phyloP scores from a whole-genome alignment of 1,140 invertebrate species.

The Mactra quadrangularis region DNA sequence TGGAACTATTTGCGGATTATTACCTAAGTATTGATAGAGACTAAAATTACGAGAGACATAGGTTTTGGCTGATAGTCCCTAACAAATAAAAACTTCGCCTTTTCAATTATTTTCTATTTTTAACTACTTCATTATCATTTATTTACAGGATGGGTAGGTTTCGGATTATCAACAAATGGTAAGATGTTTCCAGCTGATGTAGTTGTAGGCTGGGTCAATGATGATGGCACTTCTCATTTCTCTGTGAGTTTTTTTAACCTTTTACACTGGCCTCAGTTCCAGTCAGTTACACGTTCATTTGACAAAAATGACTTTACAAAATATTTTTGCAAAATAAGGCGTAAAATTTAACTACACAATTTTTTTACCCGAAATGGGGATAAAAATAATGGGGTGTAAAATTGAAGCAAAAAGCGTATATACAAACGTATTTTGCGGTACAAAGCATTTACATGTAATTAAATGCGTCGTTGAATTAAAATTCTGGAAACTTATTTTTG shows the following conservation, averaged over 20 bases:
- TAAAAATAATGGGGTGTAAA: not conserved
- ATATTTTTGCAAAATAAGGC: not conserved
- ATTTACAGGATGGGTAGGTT: conserved; percentile 29
- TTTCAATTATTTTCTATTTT: too few relatives aligned
- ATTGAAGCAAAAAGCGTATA: not conserved
- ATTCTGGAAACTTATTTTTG: not conserved
- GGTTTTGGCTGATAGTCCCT: too few relatives aligned
- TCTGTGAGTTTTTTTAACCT: conserved; percentile 9
- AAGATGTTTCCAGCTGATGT: conserved; percentile 48
- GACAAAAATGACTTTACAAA: not conserved
- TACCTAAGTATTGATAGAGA: too few relatives aligned
- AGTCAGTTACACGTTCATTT: not conserved
- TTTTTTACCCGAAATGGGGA: not conserved
- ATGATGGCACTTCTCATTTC: conserved; percentile 16
- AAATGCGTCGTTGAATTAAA: not conserved
- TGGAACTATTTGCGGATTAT: too few relatives aligned
- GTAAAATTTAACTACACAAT: not conserved
- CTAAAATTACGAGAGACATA: too few relatives aligned
- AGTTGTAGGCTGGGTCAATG: conserved; percentile 27
- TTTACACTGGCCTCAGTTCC: not conserved
- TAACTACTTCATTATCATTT: too few relatives aligned
- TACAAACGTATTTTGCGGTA: not conserved
- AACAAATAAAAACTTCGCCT: too few relatives aligned
- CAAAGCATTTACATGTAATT: not conserved
- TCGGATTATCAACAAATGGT: conserved; percentile 17